Conservation (phyloP, 2,113 vertebrate genomes). For the Polyodon spathula region DNA sequence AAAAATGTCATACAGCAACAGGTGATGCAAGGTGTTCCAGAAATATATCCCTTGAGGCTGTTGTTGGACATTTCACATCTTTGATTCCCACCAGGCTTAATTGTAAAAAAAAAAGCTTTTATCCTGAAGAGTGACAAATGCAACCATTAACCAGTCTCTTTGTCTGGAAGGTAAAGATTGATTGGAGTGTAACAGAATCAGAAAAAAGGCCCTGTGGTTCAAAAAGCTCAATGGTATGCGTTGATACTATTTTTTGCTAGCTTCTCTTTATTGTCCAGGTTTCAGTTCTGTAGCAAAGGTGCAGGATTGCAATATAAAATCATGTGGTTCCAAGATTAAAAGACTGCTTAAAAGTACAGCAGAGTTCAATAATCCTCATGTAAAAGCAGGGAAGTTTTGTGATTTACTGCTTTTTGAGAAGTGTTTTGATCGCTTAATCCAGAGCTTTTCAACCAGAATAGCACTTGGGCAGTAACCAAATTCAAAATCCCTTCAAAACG, state of each 20-base stretch:
- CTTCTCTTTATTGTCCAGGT: conserved; percentile 17
- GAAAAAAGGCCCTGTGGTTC: no score
- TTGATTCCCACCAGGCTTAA: conserved; percentile 42
- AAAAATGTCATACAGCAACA: conserved; percentile 33
- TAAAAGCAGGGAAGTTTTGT: conserved; percentile 31
- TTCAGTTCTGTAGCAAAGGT: no score
- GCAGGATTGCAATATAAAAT: no score
- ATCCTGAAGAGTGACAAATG: conserved; percentile 30
- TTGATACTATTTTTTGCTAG: conserved; percentile 15
- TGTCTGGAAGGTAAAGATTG: conserved; percentile 25
- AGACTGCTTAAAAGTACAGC: no score
- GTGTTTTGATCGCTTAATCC: conserved; percentile 34
- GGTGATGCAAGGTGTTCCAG: conserved; percentile 30
- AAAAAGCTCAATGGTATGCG: conserved; percentile 2
- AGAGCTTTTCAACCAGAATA: conserved; percentile 17
- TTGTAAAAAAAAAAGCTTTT: conserved; percentile 39
- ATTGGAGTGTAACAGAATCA: conserved; percentile 21
- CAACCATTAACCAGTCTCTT: conserved; percentile 30
- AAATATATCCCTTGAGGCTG: conserved; percentile 43
- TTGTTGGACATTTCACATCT: conserved; percentile 38
- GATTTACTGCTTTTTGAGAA: conserved; percentile 25
- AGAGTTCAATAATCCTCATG: conserved; percentile 34
- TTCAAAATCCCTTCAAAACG: neutral
- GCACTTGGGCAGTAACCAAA: conserved; percentile 9
- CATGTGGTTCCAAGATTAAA: no score